These are phyloP conservation scores for Micrasema longulum DNA, from an alignment of 1,140 invertebrate species.

Conservation along the genomic window DNA sequence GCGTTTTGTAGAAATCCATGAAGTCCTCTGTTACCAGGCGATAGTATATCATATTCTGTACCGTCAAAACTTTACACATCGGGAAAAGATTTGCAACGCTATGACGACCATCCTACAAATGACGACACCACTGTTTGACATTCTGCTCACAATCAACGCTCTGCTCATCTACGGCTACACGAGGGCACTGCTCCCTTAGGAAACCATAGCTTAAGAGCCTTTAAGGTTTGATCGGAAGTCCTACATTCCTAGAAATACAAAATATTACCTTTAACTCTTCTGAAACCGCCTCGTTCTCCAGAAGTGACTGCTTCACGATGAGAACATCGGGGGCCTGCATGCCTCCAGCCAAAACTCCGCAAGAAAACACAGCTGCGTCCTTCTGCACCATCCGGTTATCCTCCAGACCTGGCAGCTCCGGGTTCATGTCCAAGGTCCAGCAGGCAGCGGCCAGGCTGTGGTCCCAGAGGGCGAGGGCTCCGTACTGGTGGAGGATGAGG, in stretches of 20 bases:
- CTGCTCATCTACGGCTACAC: too few relatives aligned
- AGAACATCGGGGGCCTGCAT: conserved; percentile 83
- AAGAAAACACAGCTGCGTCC: conserved; percentile 91
- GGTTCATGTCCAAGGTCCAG: conserved; percentile 88
- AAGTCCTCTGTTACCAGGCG: too few relatives aligned
- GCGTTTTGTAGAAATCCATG: too few relatives aligned
- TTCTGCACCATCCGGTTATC: conserved; percentile 80
- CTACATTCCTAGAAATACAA: background rate
- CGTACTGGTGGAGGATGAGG: conserved; percentile 83
- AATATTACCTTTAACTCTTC: conserved; percentile 65
- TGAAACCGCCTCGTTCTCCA: conserved; percentile 63
- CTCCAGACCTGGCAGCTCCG: conserved; percentile 68
- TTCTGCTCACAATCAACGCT: too few relatives aligned
- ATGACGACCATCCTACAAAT: too few relatives aligned
- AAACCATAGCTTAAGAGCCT: too few relatives aligned
- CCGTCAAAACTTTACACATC: too few relatives aligned
- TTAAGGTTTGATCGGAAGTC: too few relatives aligned
- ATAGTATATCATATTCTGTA: too few relatives aligned
- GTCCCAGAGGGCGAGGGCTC: conserved; percentile 90
- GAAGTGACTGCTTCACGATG: conserved; percentile 68
- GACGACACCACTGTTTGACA: too few relatives aligned
- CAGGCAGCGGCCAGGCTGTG: conserved; percentile 89
- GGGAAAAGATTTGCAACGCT: too few relatives aligned
- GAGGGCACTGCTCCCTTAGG: too few relatives aligned
- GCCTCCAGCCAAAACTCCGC: conserved; percentile 92